phyloP scores from a whole-genome alignment of 1,140 invertebrate genomes.

The Vollenhovia emeryi region DNA sequence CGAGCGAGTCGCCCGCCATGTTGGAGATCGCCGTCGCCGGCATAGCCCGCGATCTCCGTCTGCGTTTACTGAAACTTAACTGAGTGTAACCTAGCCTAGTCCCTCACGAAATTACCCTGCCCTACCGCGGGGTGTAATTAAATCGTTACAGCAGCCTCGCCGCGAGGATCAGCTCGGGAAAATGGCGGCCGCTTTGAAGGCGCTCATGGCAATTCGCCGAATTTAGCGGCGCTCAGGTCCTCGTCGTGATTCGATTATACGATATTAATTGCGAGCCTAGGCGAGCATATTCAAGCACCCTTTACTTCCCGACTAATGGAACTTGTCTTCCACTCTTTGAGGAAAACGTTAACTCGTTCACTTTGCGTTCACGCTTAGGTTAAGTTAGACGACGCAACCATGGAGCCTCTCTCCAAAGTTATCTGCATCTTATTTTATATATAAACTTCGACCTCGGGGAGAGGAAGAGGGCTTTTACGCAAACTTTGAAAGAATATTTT shows the following conservation, averaged over 20 bases:
- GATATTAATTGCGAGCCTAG: slow-evolving; percentile 52
- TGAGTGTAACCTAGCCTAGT: neutral
- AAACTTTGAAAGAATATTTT: neutral
- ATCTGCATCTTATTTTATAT: neutral
- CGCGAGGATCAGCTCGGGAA: slow-evolving; percentile 41
- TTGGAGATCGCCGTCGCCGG: neutral
- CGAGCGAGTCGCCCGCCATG: slow-evolving; percentile 2
- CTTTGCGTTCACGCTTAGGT: neutral
- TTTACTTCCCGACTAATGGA: slow-evolving; percentile 33
- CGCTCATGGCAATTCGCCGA: slow-evolving; percentile 34
- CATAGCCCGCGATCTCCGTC: neutral
- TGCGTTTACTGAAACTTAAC: neutral
- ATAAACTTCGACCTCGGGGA: neutral
- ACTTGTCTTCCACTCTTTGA: slow-evolving; percentile 41
- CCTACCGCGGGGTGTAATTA: slow-evolving; percentile 33
- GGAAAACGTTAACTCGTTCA: slow-evolving; percentile 12
- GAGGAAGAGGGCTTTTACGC: neutral
- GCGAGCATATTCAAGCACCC: slow-evolving; percentile 20
- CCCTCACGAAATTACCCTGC: slow-evolving; percentile 29
- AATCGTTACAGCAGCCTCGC: slow-evolving; percentile 49
- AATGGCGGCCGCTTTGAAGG: slow-evolving; percentile 41
- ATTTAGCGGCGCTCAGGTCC: slow-evolving; percentile 41
- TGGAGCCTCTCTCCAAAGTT: neutral
- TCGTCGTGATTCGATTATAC: slow-evolving; percentile 43
- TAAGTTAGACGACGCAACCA: neutral